Evolutionary conservation across 64 coral and sea anemone species (phyloP).

Genomic region (Porites australiensis): DNA sequence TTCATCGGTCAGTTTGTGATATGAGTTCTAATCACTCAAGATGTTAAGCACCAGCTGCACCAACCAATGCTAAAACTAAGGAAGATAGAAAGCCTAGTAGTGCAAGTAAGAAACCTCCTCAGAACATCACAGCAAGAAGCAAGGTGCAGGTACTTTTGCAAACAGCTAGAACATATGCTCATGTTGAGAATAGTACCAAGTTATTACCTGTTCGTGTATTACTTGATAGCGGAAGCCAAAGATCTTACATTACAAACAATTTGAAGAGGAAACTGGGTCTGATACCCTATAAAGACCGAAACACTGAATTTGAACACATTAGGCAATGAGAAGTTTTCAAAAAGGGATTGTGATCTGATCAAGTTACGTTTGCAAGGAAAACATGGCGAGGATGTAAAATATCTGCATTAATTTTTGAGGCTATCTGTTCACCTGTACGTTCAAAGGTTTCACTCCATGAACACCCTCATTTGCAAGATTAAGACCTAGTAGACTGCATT

Average conservation of each 20-base stretch:
- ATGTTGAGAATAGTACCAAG: too few relatives aligned
- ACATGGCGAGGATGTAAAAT: constrained; percentile 13
- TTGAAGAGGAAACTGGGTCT: background rate
- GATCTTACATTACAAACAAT: background rate
- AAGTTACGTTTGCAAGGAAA: background rate
- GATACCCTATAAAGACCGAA: background rate
- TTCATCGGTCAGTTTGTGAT: background rate
- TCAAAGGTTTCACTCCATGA: too few relatives aligned
- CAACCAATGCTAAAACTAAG: too few relatives aligned
- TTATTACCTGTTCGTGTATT: too few relatives aligned
- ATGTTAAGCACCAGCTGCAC: background rate
- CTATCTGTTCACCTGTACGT: constrained; percentile 34
- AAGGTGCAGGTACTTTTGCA: too few relatives aligned
- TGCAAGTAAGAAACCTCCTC: too few relatives aligned
- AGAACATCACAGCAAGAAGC: too few relatives aligned
- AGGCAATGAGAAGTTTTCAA: background rate
- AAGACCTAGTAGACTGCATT: background rate
- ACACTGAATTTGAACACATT: constrained; percentile 19
- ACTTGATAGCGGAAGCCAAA: too few relatives aligned
- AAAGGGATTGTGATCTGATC: constrained; percentile 13
- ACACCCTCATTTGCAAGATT: background rate
- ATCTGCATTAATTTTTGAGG: background rate
- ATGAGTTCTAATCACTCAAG: background rate
- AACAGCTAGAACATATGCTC: too few relatives aligned
- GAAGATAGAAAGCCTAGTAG: too few relatives aligned